Base-by-base conservation (phyloP, 2,113 vertebrate species). In the Argyrosomus japonicus region DNA sequence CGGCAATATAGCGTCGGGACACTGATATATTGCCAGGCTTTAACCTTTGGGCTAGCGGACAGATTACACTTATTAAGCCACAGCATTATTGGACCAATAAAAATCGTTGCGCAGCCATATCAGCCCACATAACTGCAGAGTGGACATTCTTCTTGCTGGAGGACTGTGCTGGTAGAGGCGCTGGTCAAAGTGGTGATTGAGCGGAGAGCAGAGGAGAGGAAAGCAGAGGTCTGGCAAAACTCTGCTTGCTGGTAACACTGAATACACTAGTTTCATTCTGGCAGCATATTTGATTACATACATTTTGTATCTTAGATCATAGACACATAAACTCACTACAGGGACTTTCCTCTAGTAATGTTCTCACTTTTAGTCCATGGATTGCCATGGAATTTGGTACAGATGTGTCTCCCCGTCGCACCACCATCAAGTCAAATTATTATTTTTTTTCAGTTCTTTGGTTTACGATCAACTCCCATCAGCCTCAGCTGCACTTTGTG, bases 11-110 rank as follows among this genome's bases (percentile, higher is more conserved):
- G 83, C 60, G 32, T 67, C 67, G 80, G 90, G 86, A 88, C 84
- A 80, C 86, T 92, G 93, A 94, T 94, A 73, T 93, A 95, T 93
- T 69, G 82, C 89, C 19, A 23, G 73, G 87, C 92, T 89, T 82
- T 92, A 91, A 93, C 92, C 93, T 93, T 92, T 92, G 81, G 85
- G 92, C 91, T 54, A 47, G 82, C 19, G 74, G 90, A 92, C 84
- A 93, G 90, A 93, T 93, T 92, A 91, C 75, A 88, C 85, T 91
- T 93, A 92, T 93, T 92, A 92, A 91, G 88, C 82, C 78, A 2
- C 81, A 79, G 86, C 84, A 69, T 91, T 94, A 93, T 90, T 92
- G 90, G 88, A 89, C 90, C 87, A 89, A 91, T 93, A 93, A 93
- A 93, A 93, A 91, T 78, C 48, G 23, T 61, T 77, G 61, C 60